Evolutionary conservation across 30 jellyfish, hydroid and myxozoan genomes (phyloP).

Genomic region (Catostylus mosaicus): DNA sequence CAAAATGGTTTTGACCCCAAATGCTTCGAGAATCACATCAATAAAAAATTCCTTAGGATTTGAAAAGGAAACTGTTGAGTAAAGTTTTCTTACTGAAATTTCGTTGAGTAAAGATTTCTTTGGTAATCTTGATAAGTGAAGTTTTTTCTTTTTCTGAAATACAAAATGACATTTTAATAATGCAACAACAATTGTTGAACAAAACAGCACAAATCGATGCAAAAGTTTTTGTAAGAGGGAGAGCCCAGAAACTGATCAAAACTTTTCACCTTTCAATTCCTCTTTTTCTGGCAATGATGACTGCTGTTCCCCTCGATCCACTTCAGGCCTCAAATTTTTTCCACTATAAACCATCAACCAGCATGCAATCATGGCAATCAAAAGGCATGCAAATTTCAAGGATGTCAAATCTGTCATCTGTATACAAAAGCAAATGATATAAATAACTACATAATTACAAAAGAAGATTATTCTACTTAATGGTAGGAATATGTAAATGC

Average conservation of each 20-base stretch:
- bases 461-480: too few species aligned
- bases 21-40: too few species aligned
- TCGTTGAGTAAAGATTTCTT: conserved; percentile 64
- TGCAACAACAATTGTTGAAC: background rate
- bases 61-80: background rate
- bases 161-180: background rate
- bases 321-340: conserved; percentile 55
- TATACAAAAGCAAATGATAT: background rate
- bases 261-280: conserved; percentile 2
- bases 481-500: too few species aligned
- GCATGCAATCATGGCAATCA: conserved; percentile 58
- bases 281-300: conserved; percentile 4
- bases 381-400: conserved; percentile 57
- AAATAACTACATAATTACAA: too few species aligned
- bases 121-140: conserved; percentile 53
- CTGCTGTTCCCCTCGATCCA: conserved; percentile 67
- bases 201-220: background rate
- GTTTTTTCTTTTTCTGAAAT: conserved; percentile 44
- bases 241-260: background rate
- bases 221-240: too few species aligned
- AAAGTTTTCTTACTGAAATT: conserved; percentile 63
- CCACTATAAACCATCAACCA: conserved; percentile 74
- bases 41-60: too few species aligned
- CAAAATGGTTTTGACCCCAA: too few species aligned
- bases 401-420: conserved; percentile 67